Conservation (phyloP, 2,797 vertebrate genomes). For the Sebastes trivittatus region DNA sequence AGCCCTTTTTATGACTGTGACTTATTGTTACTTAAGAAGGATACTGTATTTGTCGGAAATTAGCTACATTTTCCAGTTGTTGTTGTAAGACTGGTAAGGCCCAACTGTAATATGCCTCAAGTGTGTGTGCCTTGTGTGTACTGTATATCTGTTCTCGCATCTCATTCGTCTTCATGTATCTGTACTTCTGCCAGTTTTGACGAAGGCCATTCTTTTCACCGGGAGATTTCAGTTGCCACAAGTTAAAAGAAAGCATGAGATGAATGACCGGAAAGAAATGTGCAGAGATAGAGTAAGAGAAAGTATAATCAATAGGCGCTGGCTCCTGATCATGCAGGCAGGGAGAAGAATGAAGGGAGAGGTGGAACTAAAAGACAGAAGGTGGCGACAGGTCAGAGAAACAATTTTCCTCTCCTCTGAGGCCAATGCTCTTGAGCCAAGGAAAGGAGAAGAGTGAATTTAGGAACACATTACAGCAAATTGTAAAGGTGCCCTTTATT, state of each 20-base stretch:
- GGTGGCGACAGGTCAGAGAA: constrained; percentile 11
- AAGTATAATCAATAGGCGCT: neutral
- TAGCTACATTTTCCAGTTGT: neutral
- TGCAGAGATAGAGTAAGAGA: neutral
- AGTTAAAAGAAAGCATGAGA: neutral
- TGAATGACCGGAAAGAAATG: constrained; percentile 12
- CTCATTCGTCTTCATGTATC: neutral
- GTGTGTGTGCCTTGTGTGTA: too few relatives aligned
- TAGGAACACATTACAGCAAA: neutral
- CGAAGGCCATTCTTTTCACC: neutral
- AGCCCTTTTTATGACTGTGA: neutral
- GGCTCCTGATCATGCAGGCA: neutral
- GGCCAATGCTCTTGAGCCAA: neutral
- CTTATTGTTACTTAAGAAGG: neutral
- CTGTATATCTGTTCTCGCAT: neutral
- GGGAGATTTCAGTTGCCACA: neutral
- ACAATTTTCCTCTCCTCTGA: neutral
- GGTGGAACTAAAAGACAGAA: neutral
- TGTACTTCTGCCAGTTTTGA: neutral
- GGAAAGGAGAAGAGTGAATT: neutral
- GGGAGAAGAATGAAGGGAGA: neutral
- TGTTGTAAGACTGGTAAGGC: neutral
- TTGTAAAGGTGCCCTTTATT: neutral
- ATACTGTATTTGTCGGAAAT: neutral
- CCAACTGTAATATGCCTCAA: neutral